phyloP scores from a whole-genome alignment of 1,140 invertebrate genomes.

The Pseudoatta argentina region DNA sequence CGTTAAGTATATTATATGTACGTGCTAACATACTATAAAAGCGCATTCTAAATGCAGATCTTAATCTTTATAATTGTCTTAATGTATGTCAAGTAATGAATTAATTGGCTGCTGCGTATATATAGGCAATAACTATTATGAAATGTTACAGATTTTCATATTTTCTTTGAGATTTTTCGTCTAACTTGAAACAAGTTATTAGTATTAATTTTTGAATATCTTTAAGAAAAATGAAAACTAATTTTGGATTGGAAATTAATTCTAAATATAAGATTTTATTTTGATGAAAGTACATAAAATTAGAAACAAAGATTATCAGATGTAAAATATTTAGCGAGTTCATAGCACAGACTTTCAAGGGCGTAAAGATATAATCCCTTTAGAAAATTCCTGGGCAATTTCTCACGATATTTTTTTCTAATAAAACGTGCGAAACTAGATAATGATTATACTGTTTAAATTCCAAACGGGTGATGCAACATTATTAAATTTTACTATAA shows the following conservation, averaged over 20 bases:
- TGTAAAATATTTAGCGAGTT: too few relatives aligned
- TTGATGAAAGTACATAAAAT: not conserved
- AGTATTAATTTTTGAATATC: not conserved
- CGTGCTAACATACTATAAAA: too few relatives aligned
- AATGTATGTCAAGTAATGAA: not conserved
- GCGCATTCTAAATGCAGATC: too few relatives aligned
- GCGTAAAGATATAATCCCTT: not conserved
- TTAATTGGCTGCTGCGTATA: not conserved
- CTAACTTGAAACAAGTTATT: too few relatives aligned
- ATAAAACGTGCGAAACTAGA: too few relatives aligned
- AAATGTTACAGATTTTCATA: not conserved
- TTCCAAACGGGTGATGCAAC: not conserved
- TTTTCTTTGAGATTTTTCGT: not conserved
- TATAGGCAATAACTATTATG: not conserved
- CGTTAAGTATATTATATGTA: too few relatives aligned
- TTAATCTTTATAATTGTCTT: too few relatives aligned
- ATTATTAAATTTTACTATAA: not conserved
- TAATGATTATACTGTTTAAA: not conserved
- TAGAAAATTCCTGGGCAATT: too few relatives aligned
- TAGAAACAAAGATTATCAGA: not conserved
- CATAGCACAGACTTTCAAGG: too few relatives aligned
- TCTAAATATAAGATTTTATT: not conserved
- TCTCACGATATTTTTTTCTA: too few relatives aligned
- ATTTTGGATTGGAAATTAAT: not conserved
- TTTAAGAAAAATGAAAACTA: not conserved